Percentiles rank a stretch among this genome's conserved stretches.
phyloP scores from a whole-genome alignment of 2,113 vertebrate species.

The Apteryx owenii region DNA sequence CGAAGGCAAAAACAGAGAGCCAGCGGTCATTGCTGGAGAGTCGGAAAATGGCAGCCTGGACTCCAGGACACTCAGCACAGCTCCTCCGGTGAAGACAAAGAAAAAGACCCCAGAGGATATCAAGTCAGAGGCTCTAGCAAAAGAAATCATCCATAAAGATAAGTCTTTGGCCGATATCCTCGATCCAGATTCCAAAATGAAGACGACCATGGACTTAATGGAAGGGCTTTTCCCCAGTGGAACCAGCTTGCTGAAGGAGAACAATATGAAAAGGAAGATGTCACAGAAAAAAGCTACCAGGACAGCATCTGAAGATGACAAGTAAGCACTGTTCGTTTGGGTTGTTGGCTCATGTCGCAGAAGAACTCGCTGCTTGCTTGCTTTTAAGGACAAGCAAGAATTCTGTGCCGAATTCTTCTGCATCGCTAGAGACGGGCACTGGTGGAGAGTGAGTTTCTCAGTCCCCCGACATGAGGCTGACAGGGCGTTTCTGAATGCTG shows the following conservation, averaged over 20 bases:
- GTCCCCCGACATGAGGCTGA: background rate
- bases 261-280: conserved; percentile 63
- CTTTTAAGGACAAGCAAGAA: background rate
- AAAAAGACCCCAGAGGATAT: conserved; percentile 83
- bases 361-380: background rate
- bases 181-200: conserved; percentile 86
- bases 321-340: conserved; percentile 41
- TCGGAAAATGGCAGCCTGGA: background rate
- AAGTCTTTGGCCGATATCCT: conserved; percentile 87
- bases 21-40: background rate
- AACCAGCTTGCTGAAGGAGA: conserved; percentile 66
- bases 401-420: background rate
- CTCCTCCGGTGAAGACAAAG: conserved; percentile 46
- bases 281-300: conserved; percentile 41
- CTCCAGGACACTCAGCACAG: background rate
- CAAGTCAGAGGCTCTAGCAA: conserved; percentile 84
- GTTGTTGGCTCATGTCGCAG: background rate
- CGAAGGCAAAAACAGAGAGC: background rate
- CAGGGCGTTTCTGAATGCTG: background rate
- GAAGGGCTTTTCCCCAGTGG: conserved; percentile 87
- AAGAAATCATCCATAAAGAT: conserved; percentile 87
- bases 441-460: background rate
- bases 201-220: conserved; percentile 92
- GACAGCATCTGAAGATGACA: background rate
- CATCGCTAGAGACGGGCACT: background rate